These are phyloP conservation scores for Remorina albescens DNA, from an alignment of 2,797 vertebrate genomes.

Conservation along the genomic window DNA sequence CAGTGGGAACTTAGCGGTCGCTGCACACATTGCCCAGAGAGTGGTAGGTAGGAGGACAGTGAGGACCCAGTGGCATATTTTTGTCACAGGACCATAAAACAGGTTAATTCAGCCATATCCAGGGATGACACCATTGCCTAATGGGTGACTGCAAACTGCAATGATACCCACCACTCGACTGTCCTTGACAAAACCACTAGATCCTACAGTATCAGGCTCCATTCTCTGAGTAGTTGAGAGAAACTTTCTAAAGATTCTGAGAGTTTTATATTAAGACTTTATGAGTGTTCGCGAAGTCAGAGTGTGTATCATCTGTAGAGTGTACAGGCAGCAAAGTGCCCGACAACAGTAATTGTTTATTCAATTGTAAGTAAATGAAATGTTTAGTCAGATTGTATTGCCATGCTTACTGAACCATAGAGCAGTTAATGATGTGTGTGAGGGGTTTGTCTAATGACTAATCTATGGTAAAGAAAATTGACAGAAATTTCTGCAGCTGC, in stretches of 20 bases:
- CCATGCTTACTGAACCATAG: slow-evolving; percentile 8
- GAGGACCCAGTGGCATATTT: neutral
- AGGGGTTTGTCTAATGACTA: neutral
- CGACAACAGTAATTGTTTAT: neutral
- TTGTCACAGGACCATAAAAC: neutral
- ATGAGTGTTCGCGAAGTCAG: too few relatives aligned
- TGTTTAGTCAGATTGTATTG: slow-evolving; percentile 3
- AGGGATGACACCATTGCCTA: neutral
- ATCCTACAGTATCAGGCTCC: neutral
- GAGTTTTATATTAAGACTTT: neutral
- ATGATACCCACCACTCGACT: neutral
- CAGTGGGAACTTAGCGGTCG: neutral
- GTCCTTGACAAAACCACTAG: neutral
- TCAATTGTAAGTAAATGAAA: slow-evolving; percentile 13
- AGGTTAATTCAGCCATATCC: neutral
- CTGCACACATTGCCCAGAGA: neutral
- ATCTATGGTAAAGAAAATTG: slow-evolving; percentile 8
- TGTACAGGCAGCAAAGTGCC: neutral
- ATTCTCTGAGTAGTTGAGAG: neutral
- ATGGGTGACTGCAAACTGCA: neutral
- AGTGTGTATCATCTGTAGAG: too few relatives aligned
- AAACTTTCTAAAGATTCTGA: neutral
- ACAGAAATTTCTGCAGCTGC: slow-evolving; percentile 3
- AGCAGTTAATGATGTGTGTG: neutral
- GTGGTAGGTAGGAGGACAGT: neutral